Base-by-base conservation (phyloP, 37 sponge, comb jelly and placozoan genomes). In the Lycopodina hypogea region DNA sequence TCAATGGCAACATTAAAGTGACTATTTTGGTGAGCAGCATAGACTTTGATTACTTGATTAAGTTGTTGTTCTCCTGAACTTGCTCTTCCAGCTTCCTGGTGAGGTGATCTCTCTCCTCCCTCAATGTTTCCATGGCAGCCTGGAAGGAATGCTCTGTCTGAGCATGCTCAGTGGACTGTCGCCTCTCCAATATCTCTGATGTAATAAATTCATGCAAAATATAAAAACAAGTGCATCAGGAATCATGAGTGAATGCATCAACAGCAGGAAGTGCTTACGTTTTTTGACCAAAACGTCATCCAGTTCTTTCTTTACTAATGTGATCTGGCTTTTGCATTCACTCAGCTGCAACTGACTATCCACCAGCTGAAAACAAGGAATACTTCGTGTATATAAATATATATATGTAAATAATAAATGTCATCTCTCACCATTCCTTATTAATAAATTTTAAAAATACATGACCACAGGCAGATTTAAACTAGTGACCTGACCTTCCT, bases 131-230 rank as follows among this genome's bases (percentile, higher is more conserved):
- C 74, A 81, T 72, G 63, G 82, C 82, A 64, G 61, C 82, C 60
- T 32, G 73, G 72, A 15, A 41, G 30, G 64, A 72, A 3, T 81
- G 64, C 65, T 73, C 65, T 0, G n/a, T 61, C 72, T 81, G 82
- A 42, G 82, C 82, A 73, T 81, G 82, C 82, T 81, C 82, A 72
- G 82, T 72, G 62, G 82, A 72, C 4, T 59, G 42, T 42, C 56
- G 34, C 76, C 34, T 33, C 61, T 42, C 42, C 42, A 76, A 32
- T 9, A 56, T 3, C 61, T 76, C 76, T 60, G 42, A 53, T 48
- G 51, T 28, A 68, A 11, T 19, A 26, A 62, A 67, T 7, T 37
- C 18, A 35, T 71, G 51, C 3, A 17, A 71, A 21, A 17, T 67
- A 30, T 32, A 36, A 67, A 35, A 11, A 8, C 19, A 18, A 18